Conservation (phyloP, 2,113 vertebrate species). For the Chloroceryle aenea region DNA sequence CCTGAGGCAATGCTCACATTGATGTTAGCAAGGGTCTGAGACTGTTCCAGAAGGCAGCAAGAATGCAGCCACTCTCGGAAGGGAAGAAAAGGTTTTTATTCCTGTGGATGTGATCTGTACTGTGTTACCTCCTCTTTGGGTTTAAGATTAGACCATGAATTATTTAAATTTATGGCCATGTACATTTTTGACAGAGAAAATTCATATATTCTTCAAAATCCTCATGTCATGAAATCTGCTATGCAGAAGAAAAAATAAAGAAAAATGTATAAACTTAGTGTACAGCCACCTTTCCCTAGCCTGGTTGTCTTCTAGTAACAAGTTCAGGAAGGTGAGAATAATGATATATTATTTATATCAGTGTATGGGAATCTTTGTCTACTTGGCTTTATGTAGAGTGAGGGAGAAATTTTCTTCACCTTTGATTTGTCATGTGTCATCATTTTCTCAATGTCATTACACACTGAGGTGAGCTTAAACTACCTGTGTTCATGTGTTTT, state of each 20-base stretch:
- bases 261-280: neutral
- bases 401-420: neutral
- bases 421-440: neutral
- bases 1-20: rapidly evolving
- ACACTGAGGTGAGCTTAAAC: neutral
- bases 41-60: neutral
- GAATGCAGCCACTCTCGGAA: rapidly evolving
- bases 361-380: neutral
- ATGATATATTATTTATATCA: neutral
- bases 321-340: neutral
- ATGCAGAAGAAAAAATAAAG: neutral
- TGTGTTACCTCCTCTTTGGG: neutral
- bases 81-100: neutral
- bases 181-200: neutral
- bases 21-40: rapidly evolving
- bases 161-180: neutral
- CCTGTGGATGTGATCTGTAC: neutral
- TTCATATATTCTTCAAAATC: neutral
- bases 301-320: neutral
- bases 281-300: neutral
- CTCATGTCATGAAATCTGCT: neutral
- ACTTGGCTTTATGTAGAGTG: neutral
- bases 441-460: neutral
- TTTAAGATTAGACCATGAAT: neutral
- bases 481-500: neutral